These are phyloP conservation scores for Tetramorium simillimum DNA, from an alignment of 1,140 invertebrate genomes.

Conservation along the genomic window DNA sequence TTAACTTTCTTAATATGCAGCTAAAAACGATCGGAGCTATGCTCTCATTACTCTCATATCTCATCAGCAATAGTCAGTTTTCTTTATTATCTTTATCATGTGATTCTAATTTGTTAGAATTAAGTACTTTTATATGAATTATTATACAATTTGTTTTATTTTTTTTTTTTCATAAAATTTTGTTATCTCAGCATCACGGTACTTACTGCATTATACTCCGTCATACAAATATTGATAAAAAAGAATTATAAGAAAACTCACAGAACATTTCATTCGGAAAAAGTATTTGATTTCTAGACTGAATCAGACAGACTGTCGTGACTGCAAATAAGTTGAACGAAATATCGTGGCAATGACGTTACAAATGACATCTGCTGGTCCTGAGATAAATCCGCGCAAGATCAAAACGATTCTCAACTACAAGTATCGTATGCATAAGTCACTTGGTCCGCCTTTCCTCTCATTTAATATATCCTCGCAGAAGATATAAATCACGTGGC, in stretches of 20 bases:
- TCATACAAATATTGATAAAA: neutral
- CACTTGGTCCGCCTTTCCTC: constrained; percentile 45
- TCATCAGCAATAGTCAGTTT: neutral
- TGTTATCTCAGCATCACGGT: neutral
- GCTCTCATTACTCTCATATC: neutral
- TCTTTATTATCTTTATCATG: neutral
- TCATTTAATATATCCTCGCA: constrained; percentile 64
- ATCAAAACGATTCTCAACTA: constrained; percentile 9
- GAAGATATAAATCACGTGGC: constrained; percentile 73
- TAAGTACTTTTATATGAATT: constrained; percentile 1
- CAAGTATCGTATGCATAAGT: constrained; percentile 63
- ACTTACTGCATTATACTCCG: neutral
- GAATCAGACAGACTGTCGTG: neutral
- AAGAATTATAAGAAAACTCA: neutral
- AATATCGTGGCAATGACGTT: neutral
- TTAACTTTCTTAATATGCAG: neutral
- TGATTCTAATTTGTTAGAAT: neutral
- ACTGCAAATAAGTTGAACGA: neutral
- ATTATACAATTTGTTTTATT: neutral
- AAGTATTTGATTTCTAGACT: neutral
- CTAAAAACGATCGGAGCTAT: neutral
- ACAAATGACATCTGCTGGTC: constrained; percentile 4
- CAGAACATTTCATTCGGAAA: neutral
- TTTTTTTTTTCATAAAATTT: neutral
- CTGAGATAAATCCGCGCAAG: neutral